phyloP scores from a whole-genome alignment of 1,140 invertebrate genomes.

The Subanguina moxae region DNA sequence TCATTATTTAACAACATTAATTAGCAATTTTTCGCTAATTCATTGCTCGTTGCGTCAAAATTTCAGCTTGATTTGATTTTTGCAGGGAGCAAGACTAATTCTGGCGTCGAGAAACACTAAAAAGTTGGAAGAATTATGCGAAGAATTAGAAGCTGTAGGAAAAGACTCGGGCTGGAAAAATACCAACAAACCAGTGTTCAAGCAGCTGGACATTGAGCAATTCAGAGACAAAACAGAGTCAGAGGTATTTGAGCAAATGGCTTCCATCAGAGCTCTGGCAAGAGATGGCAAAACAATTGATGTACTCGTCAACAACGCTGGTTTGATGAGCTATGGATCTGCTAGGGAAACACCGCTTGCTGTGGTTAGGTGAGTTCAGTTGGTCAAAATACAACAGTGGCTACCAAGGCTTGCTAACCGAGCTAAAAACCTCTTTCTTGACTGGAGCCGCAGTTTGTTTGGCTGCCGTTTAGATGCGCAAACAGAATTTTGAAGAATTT shows the following conservation, averaged over 20 bases:
- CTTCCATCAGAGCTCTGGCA: conserved; percentile 2
- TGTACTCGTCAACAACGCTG: conserved; percentile 39
- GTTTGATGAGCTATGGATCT: conserved; percentile 66
- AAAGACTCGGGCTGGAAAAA: conserved; percentile 18
- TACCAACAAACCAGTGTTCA: conserved; percentile 14
- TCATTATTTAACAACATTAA: too few relatives aligned
- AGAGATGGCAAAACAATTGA: conserved; percentile 23
- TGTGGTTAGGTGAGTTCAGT: conserved; percentile 61
- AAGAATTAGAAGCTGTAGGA: conserved; percentile 10
- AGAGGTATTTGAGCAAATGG: conserved; percentile 13
- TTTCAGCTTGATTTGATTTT: not conserved
- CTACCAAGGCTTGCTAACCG: too few relatives aligned
- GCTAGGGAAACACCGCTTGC: conserved; percentile 73
- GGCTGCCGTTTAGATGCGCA: too few relatives aligned
- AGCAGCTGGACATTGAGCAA: conserved; percentile 29
- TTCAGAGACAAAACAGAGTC: conserved; percentile 9
- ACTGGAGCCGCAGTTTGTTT: too few relatives aligned
- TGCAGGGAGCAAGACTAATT: conserved; percentile 41
- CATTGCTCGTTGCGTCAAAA: not conserved
- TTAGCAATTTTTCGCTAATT: too few relatives aligned
- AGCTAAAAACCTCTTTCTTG: too few relatives aligned
- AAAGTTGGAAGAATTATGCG: conserved; percentile 46
- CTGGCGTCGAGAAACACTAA: conserved; percentile 45
- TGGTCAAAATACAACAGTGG: too few relatives aligned
- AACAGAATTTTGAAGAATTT: too few relatives aligned